Conservation (phyloP, 2,797 vertebrate genomes). For the Vultur gryphus region DNA sequence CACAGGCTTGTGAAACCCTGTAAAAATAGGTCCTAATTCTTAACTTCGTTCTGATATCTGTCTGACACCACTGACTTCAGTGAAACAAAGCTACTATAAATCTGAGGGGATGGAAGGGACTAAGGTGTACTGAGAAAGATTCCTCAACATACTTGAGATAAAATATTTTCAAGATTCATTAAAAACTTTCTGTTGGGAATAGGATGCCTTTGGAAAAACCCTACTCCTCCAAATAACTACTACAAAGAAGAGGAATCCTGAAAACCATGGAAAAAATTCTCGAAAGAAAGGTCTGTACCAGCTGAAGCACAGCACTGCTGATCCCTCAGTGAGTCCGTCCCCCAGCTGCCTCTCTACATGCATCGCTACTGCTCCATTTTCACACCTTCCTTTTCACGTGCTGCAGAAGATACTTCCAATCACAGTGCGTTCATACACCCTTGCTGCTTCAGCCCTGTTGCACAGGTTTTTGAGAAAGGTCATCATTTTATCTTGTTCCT, state of each 20-base stretch:
- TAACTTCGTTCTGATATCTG: background rate
- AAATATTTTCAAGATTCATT: background rate
- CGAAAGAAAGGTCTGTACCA: background rate
- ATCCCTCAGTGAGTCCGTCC: background rate
- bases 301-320: background rate
- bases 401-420: background rate
- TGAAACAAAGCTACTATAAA: background rate
- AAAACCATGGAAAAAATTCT: background rate
- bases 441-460: background rate
- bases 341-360: fast-evolving
- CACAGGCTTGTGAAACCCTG: background rate
- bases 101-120: background rate
- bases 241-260: background rate
- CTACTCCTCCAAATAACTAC: background rate
- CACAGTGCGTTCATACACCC: background rate
- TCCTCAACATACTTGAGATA: background rate
- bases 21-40: background rate
- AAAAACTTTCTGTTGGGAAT: background rate
- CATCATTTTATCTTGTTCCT: background rate
- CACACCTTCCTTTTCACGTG: background rate
- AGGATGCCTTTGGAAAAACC: background rate
- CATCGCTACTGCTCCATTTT: background rate
- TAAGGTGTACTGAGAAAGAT: background rate
- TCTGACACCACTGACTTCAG: background rate
- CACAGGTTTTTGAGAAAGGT: background rate